Conservation (phyloP, 2,888 invertebrate species). For the Diachrysia chrysitis region DNA sequence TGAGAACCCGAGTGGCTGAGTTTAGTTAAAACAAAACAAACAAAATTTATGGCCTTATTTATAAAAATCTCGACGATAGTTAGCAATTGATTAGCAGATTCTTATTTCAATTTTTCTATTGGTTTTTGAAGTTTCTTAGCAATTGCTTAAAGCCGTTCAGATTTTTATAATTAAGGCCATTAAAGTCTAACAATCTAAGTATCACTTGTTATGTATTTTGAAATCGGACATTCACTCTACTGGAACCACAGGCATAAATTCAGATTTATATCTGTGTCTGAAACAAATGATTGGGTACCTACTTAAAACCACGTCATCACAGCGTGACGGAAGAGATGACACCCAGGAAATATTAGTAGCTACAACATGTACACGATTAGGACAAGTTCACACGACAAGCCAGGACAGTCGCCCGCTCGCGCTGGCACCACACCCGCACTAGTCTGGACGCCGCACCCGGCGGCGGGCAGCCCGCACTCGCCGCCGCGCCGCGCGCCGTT, state of each 20-base stretch:
- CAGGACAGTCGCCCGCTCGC: slow-evolving; percentile 9
- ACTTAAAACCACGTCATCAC: slow-evolving; percentile 31
- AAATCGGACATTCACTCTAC: slow-evolving; percentile 26
- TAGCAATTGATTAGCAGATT: too few species aligned
- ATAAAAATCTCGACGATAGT: too few species aligned
- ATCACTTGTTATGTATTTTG: neutral
- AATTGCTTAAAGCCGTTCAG: too few species aligned
- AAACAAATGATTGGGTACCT: slow-evolving; percentile 23
- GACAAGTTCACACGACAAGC: slow-evolving; percentile 44
- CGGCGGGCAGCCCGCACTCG: neutral
- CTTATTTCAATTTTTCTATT: too few species aligned
- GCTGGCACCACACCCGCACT: slow-evolving; percentile 9
- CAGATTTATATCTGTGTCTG: too few species aligned
- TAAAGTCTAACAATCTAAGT: neutral
- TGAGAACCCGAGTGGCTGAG: too few species aligned
- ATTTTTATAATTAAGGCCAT: too few species aligned
- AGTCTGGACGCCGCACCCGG: slow-evolving; percentile 3
- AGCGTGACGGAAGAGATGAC: slow-evolving; percentile 41
- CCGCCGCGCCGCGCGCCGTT: neutral
- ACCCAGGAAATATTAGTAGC: slow-evolving; percentile 57
- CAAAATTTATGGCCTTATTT: too few species aligned
- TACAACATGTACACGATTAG: slow-evolving; percentile 72
- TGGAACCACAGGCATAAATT: too few species aligned
- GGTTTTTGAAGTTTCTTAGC: too few species aligned
- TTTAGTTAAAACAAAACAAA: neutral